Evolutionary conservation across 2,888 invertebrate species (phyloP).

Genomic region (Eupithecia abbreviata): DNA sequence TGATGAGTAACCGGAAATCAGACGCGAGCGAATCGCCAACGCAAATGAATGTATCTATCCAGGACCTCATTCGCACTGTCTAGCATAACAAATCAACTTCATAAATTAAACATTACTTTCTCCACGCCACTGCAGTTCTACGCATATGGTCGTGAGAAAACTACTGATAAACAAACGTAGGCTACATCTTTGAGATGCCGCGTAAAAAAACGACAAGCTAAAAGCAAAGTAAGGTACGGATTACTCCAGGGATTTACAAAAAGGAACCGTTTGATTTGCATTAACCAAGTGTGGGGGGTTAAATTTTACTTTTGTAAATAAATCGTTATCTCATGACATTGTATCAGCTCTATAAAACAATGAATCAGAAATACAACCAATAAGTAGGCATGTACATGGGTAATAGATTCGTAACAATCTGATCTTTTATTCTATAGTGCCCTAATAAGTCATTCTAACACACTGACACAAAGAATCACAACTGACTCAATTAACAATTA

Average conservation of each 20-base stretch:
- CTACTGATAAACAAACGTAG: slow-evolving; percentile 66
- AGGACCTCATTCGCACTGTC: slow-evolving; percentile 40
- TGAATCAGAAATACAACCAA: neutral
- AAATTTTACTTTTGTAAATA: neutral
- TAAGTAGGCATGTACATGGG: slow-evolving; percentile 6
- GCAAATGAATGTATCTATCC: slow-evolving; percentile 38
- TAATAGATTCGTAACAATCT: slow-evolving; percentile 15
- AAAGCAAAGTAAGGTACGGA: slow-evolving; percentile 17
- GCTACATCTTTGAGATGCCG: slow-evolving; percentile 69
- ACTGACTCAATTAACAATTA: slow-evolving; percentile 69
- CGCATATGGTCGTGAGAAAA: slow-evolving; percentile 76
- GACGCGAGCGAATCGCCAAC: slow-evolving; percentile 44
- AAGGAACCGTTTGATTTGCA: slow-evolving; percentile 3
- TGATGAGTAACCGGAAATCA: slow-evolving; percentile 33
- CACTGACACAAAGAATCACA: slow-evolving; percentile 66
- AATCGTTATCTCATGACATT: neutral
- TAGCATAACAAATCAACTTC: slow-evolving; percentile 41
- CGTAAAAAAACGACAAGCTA: slow-evolving; percentile 41
- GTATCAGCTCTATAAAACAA: neutral
- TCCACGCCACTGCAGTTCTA: slow-evolving; percentile 51
- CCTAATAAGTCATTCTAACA: slow-evolving; percentile 54
- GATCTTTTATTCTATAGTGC: slow-evolving; percentile 41
- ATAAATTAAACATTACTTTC: slow-evolving; percentile 57
- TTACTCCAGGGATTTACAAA: slow-evolving; percentile 8
- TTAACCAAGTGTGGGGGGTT: neutral